Evolutionary conservation across 2,797 vertebrate genomes (phyloP), one percentile per base, ranked within the genome.

Genomic region (Clamator glandarius): DNA sequence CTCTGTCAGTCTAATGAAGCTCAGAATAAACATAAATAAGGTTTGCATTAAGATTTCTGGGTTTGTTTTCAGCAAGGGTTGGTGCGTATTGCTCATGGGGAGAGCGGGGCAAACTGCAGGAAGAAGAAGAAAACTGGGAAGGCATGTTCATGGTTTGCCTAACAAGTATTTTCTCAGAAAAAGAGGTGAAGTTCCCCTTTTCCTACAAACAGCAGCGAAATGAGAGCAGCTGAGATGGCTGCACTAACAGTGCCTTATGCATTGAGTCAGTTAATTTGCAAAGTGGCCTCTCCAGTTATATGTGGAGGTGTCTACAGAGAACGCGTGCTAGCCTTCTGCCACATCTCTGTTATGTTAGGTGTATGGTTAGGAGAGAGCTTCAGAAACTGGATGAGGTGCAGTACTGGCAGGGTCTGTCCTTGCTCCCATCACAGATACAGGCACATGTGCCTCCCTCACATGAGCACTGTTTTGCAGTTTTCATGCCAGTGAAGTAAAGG

Each of bases 281-380:
- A 63, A 31, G 31, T 2, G 15, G 13, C 42, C 50, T 74, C n/a
- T 68, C 28, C 21, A 1, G 13, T 44, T 59, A 9, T 23, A 1
- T 31, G 50, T 48, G 23, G 52, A 57, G 44, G 12, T 25, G 24
- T 8, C 20, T 51, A 10, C 42, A 54, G 62, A 54, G 5, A 3
- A 4, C 11, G 12, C 28, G 7, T 86, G 46, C 54, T n/a, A 80
- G 61, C 20, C 42, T 14, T 61, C 23, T 94, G 77, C 63, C 39
- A 26, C 26, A 12, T 52, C 33, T 59, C 31, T 11, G 2, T 64
- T n/a, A 3, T 3, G 0, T n/a, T 15, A 26, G 51, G 23, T 31
- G 51, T 46, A 6, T 0, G 0, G 9, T n/a, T 64, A 62, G 28
- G 59, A 44, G 50, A 50, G 29, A 51, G 28, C 29, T 64, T 13